phyloP scores from a whole-genome alignment of 2,888 invertebrate genomes.

The Hydropsyche betteni region DNA sequence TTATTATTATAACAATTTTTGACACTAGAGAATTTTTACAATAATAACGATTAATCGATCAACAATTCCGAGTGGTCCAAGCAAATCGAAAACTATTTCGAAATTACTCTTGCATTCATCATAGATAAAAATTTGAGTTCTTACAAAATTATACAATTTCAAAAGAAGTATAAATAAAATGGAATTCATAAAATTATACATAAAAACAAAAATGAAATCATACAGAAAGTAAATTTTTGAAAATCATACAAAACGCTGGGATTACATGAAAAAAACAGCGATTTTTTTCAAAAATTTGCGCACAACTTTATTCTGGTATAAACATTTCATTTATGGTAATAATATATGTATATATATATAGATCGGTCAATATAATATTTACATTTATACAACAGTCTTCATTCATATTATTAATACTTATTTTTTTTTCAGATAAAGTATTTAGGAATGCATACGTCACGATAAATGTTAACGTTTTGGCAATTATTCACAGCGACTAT shows the following conservation, averaged over 20 bases:
- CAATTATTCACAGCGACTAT: too few relatives aligned
- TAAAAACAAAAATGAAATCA: too few relatives aligned
- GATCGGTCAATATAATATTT: constrained; percentile 66
- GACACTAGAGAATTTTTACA: too few relatives aligned
- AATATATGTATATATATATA: constrained; percentile 56
- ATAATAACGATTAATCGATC: too few relatives aligned
- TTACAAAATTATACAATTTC: too few relatives aligned
- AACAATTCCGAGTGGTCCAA: too few relatives aligned
- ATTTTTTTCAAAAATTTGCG: constrained; percentile 50
- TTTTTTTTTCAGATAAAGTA: constrained; percentile 3
- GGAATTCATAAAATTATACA: neutral
- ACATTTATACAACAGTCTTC: constrained; percentile 70
- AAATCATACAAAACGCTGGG: neutral
- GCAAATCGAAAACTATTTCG: too few relatives aligned
- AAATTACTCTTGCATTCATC: too few relatives aligned
- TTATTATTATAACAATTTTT: too few relatives aligned
- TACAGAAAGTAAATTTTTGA: too few relatives aligned
- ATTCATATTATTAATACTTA: constrained; percentile 47
- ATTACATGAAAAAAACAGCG: constrained; percentile 38
- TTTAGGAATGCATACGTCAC: constrained; percentile 17
- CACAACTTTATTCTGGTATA: constrained; percentile 52
- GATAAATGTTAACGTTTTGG: too few relatives aligned
- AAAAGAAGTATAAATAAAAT: neutral
- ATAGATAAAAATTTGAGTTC: too few relatives aligned
- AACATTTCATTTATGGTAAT: constrained; percentile 61